Conservation (phyloP, 2,888 invertebrate species). For the Laspeyria flexula region DNA sequence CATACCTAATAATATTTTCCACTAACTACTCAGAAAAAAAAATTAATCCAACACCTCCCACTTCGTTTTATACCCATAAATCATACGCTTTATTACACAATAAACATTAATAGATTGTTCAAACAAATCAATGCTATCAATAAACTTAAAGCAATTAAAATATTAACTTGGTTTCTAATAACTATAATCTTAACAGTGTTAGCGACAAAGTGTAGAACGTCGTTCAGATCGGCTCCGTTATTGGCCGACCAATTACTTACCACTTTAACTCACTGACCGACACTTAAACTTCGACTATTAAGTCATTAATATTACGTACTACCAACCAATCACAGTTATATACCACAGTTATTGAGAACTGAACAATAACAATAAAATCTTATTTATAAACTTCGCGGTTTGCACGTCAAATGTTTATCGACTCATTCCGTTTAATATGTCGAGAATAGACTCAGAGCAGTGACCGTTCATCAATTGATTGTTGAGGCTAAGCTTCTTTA, state of each 20-base stretch:
- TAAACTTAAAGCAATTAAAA: slow-evolving; percentile 34
- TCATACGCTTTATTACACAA: no score
- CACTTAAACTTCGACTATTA: slow-evolving; percentile 77
- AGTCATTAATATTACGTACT: slow-evolving; percentile 73
- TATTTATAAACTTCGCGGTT: slow-evolving; percentile 21
- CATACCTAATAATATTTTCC: no score
- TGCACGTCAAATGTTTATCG: slow-evolving; percentile 9
- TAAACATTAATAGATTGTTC: no score
- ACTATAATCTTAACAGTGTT: slow-evolving; percentile 39
- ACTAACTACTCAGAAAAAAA: no score
- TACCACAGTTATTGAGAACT: slow-evolving; percentile 15
- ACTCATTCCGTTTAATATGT: slow-evolving; percentile 7
- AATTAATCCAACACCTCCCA: no score
- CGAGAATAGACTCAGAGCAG: neutral
- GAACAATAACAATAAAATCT: slow-evolving; percentile 32
- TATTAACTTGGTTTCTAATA: slow-evolving; percentile 19
- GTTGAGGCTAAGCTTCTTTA: neutral
- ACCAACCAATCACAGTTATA: slow-evolving; percentile 47
- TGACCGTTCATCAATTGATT: neutral
- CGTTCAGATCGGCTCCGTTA: slow-evolving; percentile 50
- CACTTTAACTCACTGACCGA: slow-evolving; percentile 62
- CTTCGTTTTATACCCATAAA: no score
- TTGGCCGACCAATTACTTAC: slow-evolving; percentile 63
- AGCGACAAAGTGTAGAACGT: slow-evolving; percentile 52
- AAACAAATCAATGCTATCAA: slow-evolving; percentile 15